Evolutionary conservation across 2,888 invertebrate genomes (phyloP).

Genomic region (Podabrus alpinus): DNA sequence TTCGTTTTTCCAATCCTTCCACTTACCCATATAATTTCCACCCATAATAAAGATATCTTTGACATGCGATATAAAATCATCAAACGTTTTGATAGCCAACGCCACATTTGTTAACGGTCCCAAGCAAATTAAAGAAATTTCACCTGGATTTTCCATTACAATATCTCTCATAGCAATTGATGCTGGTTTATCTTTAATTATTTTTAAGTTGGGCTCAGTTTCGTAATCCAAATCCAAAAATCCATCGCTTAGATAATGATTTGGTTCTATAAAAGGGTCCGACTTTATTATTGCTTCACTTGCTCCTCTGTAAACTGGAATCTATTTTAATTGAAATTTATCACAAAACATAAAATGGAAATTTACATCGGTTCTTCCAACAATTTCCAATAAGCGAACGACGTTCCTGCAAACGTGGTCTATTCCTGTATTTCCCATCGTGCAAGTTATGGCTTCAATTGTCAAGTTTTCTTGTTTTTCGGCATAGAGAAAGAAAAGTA

Average conservation of each 20-base stretch:
- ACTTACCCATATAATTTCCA: constrained; percentile 66
- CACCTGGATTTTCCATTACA: constrained; percentile 60
- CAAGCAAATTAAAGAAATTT: constrained; percentile 67
- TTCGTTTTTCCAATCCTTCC: neutral
- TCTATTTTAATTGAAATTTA: constrained; percentile 53
- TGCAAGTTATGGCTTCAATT: constrained; percentile 74
- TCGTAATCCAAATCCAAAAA: constrained; percentile 63
- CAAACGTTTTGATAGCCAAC: constrained; percentile 70
- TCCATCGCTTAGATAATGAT: constrained; percentile 72
- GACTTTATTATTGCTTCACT: constrained; percentile 52
- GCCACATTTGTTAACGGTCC: constrained; percentile 83
- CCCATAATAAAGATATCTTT: constrained; percentile 78
- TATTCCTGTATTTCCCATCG: constrained; percentile 73
- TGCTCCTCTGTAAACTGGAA: constrained; percentile 72
- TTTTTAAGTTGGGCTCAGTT: constrained; percentile 35
- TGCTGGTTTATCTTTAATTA: constrained; percentile 52
- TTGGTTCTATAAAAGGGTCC: constrained; percentile 47
- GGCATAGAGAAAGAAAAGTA: constrained; percentile 62
- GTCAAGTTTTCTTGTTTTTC: constrained; percentile 56
- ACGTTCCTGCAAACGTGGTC: constrained; percentile 73
- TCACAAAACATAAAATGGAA: neutral
- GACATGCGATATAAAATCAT: constrained; percentile 65
- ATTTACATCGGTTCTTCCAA: constrained; percentile 66
- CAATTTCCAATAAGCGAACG: constrained; percentile 66
- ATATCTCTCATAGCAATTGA: constrained; percentile 64